Percentiles rank a stretch among this genome's conserved stretches.
These are phyloP conservation scores for Sinocyclocheilus maitianheensis DNA, from an alignment of 2,113 vertebrate species.

Conservation along the genomic window DNA sequence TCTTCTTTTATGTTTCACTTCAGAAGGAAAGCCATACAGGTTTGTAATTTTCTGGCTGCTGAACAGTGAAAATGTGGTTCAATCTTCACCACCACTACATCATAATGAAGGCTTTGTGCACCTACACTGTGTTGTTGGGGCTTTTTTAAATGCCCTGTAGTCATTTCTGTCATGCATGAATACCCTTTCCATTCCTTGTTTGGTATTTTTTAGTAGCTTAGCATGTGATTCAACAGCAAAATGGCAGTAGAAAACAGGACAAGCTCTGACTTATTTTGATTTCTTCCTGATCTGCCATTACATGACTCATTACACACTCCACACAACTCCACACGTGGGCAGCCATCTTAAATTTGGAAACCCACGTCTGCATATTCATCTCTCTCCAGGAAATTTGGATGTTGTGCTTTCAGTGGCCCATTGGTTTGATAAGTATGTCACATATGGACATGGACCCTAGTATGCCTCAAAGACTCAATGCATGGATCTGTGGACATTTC, in stretches of 20 bases:
- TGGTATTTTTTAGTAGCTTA: background rate
- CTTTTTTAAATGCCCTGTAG: background rate
- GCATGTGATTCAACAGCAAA: constrained; percentile 8
- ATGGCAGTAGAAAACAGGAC: background rate
- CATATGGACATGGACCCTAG: background rate
- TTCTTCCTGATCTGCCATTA: constrained; percentile 18
- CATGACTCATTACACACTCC: constrained; percentile 38
- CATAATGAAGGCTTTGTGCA: constrained; percentile 1
- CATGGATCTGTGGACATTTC: background rate
- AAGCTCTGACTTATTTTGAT: constrained; percentile 17
- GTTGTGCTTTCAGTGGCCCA: constrained; percentile 22
- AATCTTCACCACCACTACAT: background rate
- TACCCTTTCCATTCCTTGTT: background rate
- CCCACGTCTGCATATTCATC: background rate
- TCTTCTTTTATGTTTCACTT: background rate
- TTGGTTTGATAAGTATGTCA: constrained; percentile 8
- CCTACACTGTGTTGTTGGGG: background rate
- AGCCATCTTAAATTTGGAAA: constrained; percentile 36
- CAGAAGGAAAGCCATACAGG: background rate
- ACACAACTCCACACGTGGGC: constrained; percentile 28
- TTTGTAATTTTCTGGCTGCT: background rate
- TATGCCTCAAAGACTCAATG: background rate
- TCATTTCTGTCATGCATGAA: background rate
- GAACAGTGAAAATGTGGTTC: constrained; percentile 1
- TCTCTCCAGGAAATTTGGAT: constrained; percentile 1